Base-by-base conservation (phyloP, 2,888 invertebrate species). In the Drosophila testacea region DNA sequence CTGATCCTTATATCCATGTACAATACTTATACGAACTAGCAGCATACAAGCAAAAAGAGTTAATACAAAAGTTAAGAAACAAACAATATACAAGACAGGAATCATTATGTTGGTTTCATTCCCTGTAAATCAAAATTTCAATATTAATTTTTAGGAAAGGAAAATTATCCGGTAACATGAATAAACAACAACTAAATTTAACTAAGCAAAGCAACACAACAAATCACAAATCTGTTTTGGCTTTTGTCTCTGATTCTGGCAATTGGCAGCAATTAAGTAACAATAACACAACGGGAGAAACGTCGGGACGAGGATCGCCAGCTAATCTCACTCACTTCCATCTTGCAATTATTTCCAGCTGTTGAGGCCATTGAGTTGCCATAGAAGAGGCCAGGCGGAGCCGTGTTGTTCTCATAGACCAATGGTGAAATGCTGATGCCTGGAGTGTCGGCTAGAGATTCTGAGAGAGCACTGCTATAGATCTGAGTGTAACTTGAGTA, bases 391-490 rank as follows among this genome's bases (percentile, higher is more conserved):
- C 10, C 46, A 16, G 81, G 13, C 39, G 86, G 75, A n/a, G 79
- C 70, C 41, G 41, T 36, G 59, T 52, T 38, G 28, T 32, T 46
- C 11, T 67, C 73, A 55, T 79, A 82, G 47, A 47, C 59, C 61
- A 89, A 32, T 32, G 90, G 83, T 11, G 82, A 72, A 62, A 91
- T 83, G 48, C 83, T 91, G n/a, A 91, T 66, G 51, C 91, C 91
- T 38, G 91, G 91, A 46, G 91, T 91, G 61, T 84, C 74, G 54
- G 91, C 91, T 68, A 91, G 64, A 6, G 91, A 90, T 34, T 91
- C 90, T 57, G 90, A 81, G 47, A 91, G 72, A 16, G 85, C 90
- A 59, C 88, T 82, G 68, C 86, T 90, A 44, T 90, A 91, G 70
- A 68, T 75, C 50, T 84, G 76, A 9, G 78, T 75, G 67, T 79